A percentile compares a stretch with the other conserved stretches of the same genome.
Conservation (phyloP, 2,113 vertebrate genomes). For the Atlantisia rogersi region DNA sequence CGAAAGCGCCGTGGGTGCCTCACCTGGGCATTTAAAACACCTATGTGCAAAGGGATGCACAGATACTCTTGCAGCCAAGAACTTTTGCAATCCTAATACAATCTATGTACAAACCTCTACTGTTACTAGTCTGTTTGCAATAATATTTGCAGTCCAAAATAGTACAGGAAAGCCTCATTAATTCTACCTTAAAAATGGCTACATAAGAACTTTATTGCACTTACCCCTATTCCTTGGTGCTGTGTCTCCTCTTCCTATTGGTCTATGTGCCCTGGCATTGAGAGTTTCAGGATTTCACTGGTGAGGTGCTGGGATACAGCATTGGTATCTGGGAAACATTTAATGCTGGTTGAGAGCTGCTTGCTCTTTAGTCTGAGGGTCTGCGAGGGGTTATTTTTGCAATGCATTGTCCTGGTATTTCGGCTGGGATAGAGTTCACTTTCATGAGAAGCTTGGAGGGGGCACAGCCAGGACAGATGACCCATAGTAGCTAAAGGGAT, state of each 20-base stretch:
- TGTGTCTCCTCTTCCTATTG: rapidly evolving
- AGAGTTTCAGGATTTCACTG: not conserved
- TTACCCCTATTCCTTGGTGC: rapidly evolving
- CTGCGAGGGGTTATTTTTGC: not conserved
- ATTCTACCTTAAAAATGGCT: not conserved
- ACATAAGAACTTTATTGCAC: not conserved
- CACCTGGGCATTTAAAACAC: not conserved
- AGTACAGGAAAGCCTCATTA: not conserved
- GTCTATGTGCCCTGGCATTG: not conserved
- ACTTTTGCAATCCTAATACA: not conserved
- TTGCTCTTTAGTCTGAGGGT: not conserved
- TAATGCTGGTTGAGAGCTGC: not conserved
- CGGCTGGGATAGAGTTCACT: too few relatives aligned
- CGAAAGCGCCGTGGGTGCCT: not conserved
- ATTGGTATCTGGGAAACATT: rapidly evolving
- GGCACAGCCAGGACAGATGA: too few relatives aligned
- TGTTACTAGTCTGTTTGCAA: not conserved
- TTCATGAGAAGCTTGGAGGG: too few relatives aligned
- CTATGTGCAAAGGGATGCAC: rapidly evolving
- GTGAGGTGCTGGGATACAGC: rapidly evolving
- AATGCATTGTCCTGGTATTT: not conserved
- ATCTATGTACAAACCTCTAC: not conserved
- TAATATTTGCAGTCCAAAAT: not conserved
- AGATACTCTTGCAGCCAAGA: not conserved
- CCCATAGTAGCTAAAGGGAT: too few relatives aligned